phyloP scores from a whole-genome alignment of 2,888 invertebrate genomes.

The Mellilla xanthometata region DNA sequence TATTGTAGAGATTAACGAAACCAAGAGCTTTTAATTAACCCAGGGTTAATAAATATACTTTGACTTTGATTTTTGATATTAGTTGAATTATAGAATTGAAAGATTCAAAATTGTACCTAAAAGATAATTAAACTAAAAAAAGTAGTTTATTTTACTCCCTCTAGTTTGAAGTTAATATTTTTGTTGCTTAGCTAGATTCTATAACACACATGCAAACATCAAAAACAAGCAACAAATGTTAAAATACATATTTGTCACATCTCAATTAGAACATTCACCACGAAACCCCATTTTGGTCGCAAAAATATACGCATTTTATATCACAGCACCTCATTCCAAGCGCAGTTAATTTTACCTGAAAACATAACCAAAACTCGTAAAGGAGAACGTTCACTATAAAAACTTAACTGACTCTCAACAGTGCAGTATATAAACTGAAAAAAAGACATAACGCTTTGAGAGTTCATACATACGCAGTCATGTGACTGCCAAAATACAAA shows the following conservation, averaged over 20 bases:
- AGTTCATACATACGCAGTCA: not conserved
- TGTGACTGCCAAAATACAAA: not conserved
- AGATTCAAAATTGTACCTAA: too few species aligned
- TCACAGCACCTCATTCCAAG: constrained; percentile 15
- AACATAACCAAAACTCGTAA: constrained; percentile 20
- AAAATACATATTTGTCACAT: not conserved
- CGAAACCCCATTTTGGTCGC: not conserved
- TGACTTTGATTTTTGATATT: too few species aligned
- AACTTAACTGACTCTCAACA: constrained; percentile 28
- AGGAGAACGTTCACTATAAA: constrained; percentile 26
- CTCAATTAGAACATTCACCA: not conserved
- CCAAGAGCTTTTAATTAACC: too few species aligned
- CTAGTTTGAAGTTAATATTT: too few species aligned
- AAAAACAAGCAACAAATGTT: too few species aligned
- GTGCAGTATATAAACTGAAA: constrained; percentile 30
- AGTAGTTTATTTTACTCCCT: too few species aligned
- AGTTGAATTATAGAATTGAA: too few species aligned
- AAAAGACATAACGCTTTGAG: constrained; percentile 4
- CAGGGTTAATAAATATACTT: too few species aligned
- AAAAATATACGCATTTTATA: constrained; percentile 3
- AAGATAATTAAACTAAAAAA: too few species aligned
- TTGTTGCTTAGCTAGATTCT: too few species aligned
- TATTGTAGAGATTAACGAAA: too few species aligned
- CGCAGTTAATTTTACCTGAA: constrained; percentile 21
- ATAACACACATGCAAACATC: too few species aligned